Base-by-base conservation (phyloP, 2,113 vertebrate genomes). In the Solea solea region DNA sequence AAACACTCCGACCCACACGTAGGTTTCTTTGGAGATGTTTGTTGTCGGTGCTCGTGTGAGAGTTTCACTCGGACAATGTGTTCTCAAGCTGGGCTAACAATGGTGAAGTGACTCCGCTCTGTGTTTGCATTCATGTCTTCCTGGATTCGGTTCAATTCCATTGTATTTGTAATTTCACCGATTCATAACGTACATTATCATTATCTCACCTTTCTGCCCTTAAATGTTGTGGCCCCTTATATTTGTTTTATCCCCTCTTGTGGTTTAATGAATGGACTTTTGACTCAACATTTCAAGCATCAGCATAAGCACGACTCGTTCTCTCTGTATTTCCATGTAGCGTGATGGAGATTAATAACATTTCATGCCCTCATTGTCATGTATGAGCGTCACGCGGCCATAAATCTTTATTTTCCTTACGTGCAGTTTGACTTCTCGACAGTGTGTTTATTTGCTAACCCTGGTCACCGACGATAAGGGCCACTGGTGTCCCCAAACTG, bases 381-480 rank as follows among this genome's bases (percentile, higher is more conserved):
- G 42, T 70, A 16, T 21, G 49, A 83, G 73, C 59, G 14, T 69
- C 81, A 64, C 14, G 1, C 63, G 53, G 66, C 60, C 51, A 45
- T 83, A 88, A 90, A 86, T 90, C 81, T 77, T 74, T 69, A 16
- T 49, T 45, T 64, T 71, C 64, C 70, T 77, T 67, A 70, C 57
- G 39, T 80, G 65, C 68, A 77, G 85, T 72, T 80, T 58, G 63
- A 86, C 86, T 81, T 85, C 84, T 34, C 76, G 55, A 48, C 74
- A 55, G 65, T 45, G 63, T 90, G 88, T 92, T 92, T 93, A 87
- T 93, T 92, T 90, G 89, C 90, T 81, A 82, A 93, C 88, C 87
- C 92, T 93, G 93, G 84, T 86, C 81, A 83, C 82, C 21, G 42
- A 81, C 42, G 92, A 94, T 94, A 94, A 93, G 91, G 61, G 64